Evolutionary conservation across 2,113 vertebrate species (phyloP).

Genomic region (Tachysurus fulvidraco): DNA sequence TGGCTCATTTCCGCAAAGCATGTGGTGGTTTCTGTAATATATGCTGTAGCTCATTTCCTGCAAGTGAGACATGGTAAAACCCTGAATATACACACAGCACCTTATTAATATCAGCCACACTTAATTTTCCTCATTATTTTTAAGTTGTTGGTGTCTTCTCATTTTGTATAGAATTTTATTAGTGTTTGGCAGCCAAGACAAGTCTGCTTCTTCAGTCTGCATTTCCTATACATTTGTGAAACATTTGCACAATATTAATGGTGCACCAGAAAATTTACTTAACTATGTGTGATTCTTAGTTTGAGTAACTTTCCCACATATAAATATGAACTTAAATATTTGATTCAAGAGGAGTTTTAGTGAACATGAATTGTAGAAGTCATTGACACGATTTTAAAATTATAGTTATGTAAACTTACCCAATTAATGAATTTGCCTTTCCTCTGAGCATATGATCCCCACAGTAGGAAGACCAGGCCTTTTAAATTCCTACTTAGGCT

Average conservation of each 20-base stretch:
- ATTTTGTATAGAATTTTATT: background rate
- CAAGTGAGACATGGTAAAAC: background rate
- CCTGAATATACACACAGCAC: too few species aligned
- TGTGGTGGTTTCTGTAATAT: background rate
- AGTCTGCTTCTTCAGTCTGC: background rate
- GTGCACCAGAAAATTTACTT: background rate
- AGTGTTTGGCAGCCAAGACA: background rate
- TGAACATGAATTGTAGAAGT: background rate
- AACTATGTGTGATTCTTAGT: background rate
- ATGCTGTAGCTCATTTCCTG: background rate
- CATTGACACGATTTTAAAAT: background rate
- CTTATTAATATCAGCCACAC: background rate
- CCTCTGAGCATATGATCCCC: slow-evolving; percentile 84
- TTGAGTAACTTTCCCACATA: background rate
- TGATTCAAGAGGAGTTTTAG: background rate
- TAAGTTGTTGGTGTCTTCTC: background rate
- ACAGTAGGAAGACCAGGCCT: slow-evolving; percentile 82
- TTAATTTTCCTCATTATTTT: background rate
- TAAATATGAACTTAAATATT: background rate
- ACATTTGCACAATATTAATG: background rate
- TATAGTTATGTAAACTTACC: slow-evolving; percentile 65
- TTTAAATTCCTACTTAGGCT: slow-evolving; percentile 76
- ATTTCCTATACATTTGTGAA: background rate
- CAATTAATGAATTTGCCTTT: slow-evolving; percentile 81
- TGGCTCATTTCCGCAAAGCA: background rate